These are phyloP conservation scores for Andricus curvator DNA, from an alignment of 2,888 invertebrate genomes.

Conservation along the genomic window DNA sequence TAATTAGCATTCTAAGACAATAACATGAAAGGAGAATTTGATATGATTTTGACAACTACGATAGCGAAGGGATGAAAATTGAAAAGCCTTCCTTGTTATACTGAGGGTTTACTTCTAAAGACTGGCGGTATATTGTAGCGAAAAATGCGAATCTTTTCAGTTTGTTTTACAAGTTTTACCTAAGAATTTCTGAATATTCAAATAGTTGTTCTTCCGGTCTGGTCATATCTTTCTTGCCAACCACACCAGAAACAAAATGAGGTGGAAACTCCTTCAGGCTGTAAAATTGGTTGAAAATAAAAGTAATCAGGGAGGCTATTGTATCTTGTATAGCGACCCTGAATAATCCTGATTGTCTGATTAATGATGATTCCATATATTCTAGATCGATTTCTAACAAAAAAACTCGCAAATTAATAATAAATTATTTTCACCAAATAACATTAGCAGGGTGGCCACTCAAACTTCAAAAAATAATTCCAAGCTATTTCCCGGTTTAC, in stretches of 20 bases:
- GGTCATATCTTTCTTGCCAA: conserved; percentile 67
- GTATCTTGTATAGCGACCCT: not conserved
- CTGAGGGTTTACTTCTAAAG: not conserved
- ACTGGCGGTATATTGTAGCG: not conserved
- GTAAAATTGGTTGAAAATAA: conserved; percentile 48
- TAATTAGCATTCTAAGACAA: not conserved
- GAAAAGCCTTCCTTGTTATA: not conserved
- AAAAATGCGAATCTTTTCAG: conserved; percentile 13
- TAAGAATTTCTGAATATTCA: conserved; percentile 68
- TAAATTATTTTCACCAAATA: no score
- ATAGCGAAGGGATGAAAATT: not conserved
- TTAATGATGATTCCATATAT: no score
- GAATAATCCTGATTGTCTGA: not conserved
- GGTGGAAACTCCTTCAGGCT: conserved; percentile 71
- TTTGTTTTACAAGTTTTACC: conserved; percentile 63
- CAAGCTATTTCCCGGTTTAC: no score
- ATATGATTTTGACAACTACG: not conserved
- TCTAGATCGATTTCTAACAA: no score
- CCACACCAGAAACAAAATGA: conserved; percentile 69
- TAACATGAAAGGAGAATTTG: not conserved
- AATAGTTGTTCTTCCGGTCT: conserved; percentile 67
- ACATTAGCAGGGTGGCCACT: no score
- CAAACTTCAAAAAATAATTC: no score
- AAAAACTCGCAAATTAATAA: no score
- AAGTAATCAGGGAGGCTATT: not conserved